phyloP scores from a whole-genome alignment of 2,888 invertebrate genomes.

The Gryllus longicercus region DNA sequence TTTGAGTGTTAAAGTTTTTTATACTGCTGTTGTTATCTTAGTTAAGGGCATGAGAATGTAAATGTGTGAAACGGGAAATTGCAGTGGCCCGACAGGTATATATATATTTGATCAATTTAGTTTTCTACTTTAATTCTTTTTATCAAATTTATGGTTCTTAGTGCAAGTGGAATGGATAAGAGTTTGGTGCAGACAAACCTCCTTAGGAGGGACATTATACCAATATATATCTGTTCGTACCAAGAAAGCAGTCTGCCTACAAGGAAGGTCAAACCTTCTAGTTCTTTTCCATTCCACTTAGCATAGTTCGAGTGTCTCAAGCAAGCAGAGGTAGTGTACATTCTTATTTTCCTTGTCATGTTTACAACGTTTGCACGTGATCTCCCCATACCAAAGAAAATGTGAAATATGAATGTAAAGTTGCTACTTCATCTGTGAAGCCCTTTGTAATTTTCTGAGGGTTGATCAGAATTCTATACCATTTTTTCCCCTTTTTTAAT shows the following conservation, averaged over 20 bases:
- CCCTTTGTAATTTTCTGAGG: conserved; percentile 34
- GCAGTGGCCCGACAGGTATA: conserved; percentile 36
- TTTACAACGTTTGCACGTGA: conserved; percentile 39
- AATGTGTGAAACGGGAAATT: conserved; percentile 32
- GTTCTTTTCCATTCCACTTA: conserved; percentile 26
- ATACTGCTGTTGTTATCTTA: conserved; percentile 39
- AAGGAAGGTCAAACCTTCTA: conserved; percentile 32
- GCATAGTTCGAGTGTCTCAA: conserved; percentile 25
- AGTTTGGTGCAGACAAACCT: conserved; percentile 30
- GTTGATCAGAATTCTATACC: conserved; percentile 35
- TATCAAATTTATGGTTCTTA: conserved; percentile 32
- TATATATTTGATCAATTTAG: conserved; percentile 30
- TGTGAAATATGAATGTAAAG: conserved; percentile 36
- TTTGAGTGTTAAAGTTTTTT: conserved; percentile 40
- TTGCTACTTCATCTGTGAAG: conserved; percentile 35
- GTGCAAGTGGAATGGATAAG: conserved; percentile 28
- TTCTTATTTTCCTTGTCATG: conserved; percentile 36
- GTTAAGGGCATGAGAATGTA: conserved; percentile 36
- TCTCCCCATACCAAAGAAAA: conserved; percentile 41
- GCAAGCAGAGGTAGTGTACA: conserved; percentile 24
- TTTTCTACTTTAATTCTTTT: conserved; percentile 33
- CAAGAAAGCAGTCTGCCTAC: conserved; percentile 20
- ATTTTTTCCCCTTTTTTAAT: conserved; percentile 35
- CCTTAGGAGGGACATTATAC: conserved; percentile 29
- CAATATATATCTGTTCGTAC: conserved; percentile 4